Evolutionary conservation across 2,113 vertebrate species (phyloP).

Genomic region (Copsychus sechellarum): DNA sequence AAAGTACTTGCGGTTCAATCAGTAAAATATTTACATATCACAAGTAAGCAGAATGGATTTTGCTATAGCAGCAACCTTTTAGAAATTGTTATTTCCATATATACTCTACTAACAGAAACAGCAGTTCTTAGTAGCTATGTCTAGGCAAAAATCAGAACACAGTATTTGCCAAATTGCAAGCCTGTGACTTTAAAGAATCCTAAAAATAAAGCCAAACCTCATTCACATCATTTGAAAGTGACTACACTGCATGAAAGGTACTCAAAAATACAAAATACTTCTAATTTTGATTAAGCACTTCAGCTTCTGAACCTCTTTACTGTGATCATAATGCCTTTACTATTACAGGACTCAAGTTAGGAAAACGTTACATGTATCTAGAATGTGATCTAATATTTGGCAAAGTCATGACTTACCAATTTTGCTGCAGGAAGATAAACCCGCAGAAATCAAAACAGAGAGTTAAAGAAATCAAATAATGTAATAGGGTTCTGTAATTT

Average conservation of each 20-base stretch:
- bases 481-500: constrained; percentile 31
- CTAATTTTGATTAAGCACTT: background rate
- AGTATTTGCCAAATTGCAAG: background rate
- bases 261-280: background rate
- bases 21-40: background rate
- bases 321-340: background rate
- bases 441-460: constrained; percentile 45
- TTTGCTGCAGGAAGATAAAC: constrained; percentile 42
- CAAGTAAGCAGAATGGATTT: background rate
- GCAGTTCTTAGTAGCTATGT: background rate
- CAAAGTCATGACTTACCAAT: background rate
- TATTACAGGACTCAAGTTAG: background rate
- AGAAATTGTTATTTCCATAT: background rate
- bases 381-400: background rate
- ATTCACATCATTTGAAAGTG: background rate
- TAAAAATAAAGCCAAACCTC: background rate
- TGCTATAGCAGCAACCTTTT: background rate
- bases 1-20: background rate
- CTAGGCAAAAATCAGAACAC: background rate
- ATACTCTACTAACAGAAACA: background rate
- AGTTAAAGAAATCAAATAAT: constrained; percentile 24
- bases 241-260: background rate
- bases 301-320: background rate
- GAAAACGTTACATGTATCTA: background rate
- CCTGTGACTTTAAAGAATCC: rapidly evolving